Evolutionary conservation across 2,888 invertebrate species (phyloP).

Genomic region (Subacronicta megacephala): DNA sequence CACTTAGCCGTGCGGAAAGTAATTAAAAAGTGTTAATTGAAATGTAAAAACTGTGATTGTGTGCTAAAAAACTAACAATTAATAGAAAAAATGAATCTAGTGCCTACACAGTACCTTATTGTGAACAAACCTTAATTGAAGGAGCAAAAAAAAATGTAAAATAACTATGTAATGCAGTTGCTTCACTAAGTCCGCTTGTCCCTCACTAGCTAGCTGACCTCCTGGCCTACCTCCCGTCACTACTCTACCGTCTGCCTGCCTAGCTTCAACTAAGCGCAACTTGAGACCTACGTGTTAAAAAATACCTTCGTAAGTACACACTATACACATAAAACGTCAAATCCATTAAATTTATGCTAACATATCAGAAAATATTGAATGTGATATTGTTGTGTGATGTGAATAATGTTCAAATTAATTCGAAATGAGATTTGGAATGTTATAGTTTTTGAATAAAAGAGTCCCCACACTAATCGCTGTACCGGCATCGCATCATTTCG

Average conservation of each 20-base stretch:
- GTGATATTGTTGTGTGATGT: constrained; percentile 8
- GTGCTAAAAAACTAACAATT: constrained; percentile 75
- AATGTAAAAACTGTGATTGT: constrained; percentile 84
- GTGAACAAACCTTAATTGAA: constrained; percentile 78
- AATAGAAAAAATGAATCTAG: constrained; percentile 70
- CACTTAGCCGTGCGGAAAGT: constrained; percentile 56
- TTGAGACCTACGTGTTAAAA: constrained; percentile 88
- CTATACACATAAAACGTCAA: constrained; percentile 51
- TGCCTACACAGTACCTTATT: constrained; percentile 83
- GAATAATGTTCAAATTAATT: constrained; percentile 11
- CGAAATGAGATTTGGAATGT: constrained; percentile 13
- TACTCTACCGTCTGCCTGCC: constrained; percentile 86
- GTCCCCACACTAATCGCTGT: constrained; percentile 33
- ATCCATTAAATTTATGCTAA: constrained; percentile 26
- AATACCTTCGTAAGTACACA: constrained; percentile 73
- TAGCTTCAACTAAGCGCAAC: constrained; percentile 87
- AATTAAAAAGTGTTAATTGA: constrained; percentile 63
- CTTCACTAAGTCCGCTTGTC: constrained; percentile 82
- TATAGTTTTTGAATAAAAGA: constrained; percentile 30
- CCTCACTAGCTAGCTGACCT: constrained; percentile 83
- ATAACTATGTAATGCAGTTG: constrained; percentile 72
- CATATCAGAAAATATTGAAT: constrained; percentile 13
- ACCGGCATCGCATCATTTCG: background rate
- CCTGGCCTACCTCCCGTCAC: constrained; percentile 80
- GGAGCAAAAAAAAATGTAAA: constrained; percentile 68